Evolutionary conservation across 2,113 vertebrate species (phyloP).

Genomic region (Ammodramus savannarum): DNA sequence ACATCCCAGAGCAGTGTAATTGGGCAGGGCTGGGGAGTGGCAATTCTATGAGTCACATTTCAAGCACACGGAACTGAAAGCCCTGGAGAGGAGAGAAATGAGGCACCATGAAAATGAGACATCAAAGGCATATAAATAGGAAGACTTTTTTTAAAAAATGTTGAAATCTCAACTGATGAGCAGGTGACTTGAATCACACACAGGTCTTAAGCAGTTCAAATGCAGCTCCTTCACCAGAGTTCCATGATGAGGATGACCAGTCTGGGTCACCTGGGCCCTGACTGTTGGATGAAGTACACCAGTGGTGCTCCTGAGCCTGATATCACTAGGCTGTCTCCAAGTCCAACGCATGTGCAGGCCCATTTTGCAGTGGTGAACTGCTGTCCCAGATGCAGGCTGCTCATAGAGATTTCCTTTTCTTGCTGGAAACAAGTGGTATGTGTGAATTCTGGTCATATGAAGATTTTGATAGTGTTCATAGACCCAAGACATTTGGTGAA

Average conservation of each 20-base stretch:
- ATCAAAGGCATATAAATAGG: constrained; percentile 18
- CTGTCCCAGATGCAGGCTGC: not conserved
- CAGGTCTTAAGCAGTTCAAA: not conserved
- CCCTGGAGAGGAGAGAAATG: not conserved
- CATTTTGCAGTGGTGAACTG: not conserved
- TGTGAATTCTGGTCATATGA: not conserved
- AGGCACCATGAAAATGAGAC: constrained; percentile 8
- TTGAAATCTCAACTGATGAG: not conserved
- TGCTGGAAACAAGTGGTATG: not conserved
- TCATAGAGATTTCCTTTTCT: not conserved
- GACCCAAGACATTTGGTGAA: not conserved
- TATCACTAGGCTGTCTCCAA: not conserved
- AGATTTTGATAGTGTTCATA: not conserved
- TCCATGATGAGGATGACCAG: not conserved
- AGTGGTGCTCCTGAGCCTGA: not conserved
- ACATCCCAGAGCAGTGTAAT: not conserved
- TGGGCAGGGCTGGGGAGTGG: not conserved
- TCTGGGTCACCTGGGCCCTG: not conserved
- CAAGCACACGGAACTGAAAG: not conserved
- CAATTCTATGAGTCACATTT: not conserved
- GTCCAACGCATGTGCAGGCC: not conserved
- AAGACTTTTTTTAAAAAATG: not conserved
- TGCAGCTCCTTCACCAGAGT: not conserved
- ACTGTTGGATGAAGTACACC: not conserved
- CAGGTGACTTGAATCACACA: not conserved